Evolutionary conservation across 2,888 invertebrate genomes (phyloP), one percentile per base, ranked within the genome.

Genomic region (Eucera pruinosa): DNA sequence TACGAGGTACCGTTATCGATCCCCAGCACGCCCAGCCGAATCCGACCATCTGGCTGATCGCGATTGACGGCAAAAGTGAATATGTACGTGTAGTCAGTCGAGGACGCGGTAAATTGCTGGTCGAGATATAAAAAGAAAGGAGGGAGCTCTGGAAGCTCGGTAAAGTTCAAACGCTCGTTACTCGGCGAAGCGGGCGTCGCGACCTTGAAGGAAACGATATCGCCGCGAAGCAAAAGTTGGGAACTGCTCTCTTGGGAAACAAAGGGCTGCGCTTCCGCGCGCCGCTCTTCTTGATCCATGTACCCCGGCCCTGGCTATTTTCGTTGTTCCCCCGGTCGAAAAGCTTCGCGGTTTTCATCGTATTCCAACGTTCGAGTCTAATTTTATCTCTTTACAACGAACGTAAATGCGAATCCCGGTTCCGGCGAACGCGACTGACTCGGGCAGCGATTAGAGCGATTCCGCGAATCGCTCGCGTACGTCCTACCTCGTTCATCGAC

Each of bases 251-350:
- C 65, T 6, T 20, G 60, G 33, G 62, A 48, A 67, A 67, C 61
- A 66, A 72, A 58, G 54, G 62, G 50, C 30, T 43, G 58, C 5
- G 33, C 25, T 47, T 58, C 47, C 47, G 57, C 33, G 57, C 33
- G 55, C 60, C 62, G 57, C 71, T 68, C 72, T 78, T 54, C n/a
- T n/a, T n/a, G n/a, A n/a, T n/a, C 55, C 60, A 69, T 70, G 64
- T 62, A 66, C 25, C 47, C 23, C 9, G 58, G 66, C 67, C 47
- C 30, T 39, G 33, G 48, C 57, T 68, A 68, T 68, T 73, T 61
- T 68, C 48, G 61, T 61, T 43, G 25, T 48, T 48, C 54, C 13
- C n/a, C 20, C 54, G 47, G n/a, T 48, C 52, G 11, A 54, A 55
- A 55, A 23, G 55, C 57, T 50, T 41, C 18, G 30, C 66, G 20